These are phyloP conservation scores for Pseudotriccus pelzelni DNA, from an alignment of 2,797 vertebrate genomes.

Conservation along the genomic window DNA sequence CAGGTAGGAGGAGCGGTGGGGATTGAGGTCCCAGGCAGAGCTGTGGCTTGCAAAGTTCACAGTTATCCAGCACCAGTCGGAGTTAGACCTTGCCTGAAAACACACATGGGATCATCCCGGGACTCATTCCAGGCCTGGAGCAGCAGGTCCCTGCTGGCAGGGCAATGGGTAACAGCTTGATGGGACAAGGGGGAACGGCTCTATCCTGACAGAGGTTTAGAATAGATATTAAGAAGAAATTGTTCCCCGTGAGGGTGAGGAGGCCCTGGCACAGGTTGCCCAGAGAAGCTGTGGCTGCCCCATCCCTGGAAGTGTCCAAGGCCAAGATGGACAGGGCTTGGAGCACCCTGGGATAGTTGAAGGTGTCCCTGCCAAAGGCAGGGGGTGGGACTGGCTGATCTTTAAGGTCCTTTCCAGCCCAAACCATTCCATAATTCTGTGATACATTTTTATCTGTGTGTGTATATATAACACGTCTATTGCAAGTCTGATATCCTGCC, in stretches of 20 bases:
- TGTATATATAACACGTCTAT: not conserved
- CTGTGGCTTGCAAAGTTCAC: not conserved
- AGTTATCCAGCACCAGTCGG: not conserved
- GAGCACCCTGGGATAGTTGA: not conserved
- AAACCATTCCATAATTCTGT: not conserved
- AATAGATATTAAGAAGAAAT: not conserved
- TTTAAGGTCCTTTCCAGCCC: not conserved
- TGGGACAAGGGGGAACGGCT: not conserved
- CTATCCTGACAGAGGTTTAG: not conserved
- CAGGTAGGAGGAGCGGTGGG: not conserved
- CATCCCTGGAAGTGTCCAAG: not conserved
- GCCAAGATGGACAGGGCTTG: rapidly evolving
- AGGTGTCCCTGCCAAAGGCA: not conserved
- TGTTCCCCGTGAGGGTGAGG: not conserved
- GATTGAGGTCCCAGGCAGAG: not conserved
- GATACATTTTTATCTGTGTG: not conserved
- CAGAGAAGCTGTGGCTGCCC: not conserved
- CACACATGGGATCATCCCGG: not conserved
- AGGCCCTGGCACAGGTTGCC: not conserved
- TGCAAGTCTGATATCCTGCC: not conserved
- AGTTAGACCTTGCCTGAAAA: not conserved
- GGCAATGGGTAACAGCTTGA: not conserved
- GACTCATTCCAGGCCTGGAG: not conserved
- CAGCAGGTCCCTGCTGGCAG: not conserved
- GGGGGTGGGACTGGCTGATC: too few relatives aligned